Evolutionary conservation across 2,888 invertebrate species (phyloP).

Genomic region (Oasisia sp.): DNA sequence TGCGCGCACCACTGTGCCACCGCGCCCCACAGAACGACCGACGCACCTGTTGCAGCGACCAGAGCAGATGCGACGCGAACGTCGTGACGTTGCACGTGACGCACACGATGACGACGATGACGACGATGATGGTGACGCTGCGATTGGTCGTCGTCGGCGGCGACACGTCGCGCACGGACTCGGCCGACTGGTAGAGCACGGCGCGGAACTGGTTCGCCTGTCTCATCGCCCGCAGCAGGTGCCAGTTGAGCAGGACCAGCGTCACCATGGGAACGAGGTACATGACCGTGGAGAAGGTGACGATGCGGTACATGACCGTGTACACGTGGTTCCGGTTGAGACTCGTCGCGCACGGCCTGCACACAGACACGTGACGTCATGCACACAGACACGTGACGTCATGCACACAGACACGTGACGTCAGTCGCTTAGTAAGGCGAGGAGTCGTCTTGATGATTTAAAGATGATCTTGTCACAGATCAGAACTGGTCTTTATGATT

Average conservation of each 20-base stretch:
- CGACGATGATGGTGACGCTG: slow-evolving; percentile 36
- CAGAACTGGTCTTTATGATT: not conserved
- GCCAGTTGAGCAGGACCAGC: slow-evolving; percentile 29
- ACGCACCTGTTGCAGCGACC: slow-evolving; percentile 32
- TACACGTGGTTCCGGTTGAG: slow-evolving; percentile 25
- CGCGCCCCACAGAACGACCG: not conserved
- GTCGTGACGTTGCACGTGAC: slow-evolving; percentile 40
- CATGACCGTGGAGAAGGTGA: slow-evolving; percentile 29
- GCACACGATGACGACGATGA: slow-evolving; percentile 38
- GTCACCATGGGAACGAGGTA: slow-evolving; percentile 33
- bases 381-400: not conserved
- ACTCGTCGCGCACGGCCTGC: not conserved
- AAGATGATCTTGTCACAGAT: not conserved
- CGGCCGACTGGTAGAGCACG: not conserved
- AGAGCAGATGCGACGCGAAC: slow-evolving; percentile 40
- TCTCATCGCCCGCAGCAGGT: slow-evolving; percentile 30
- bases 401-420: not conserved
- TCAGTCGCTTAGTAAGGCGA: not conserved
- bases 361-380: not conserved
- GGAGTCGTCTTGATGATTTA: not conserved
- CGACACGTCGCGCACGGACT: not conserved
- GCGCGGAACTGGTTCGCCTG: not conserved
- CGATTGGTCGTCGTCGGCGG: slow-evolving; percentile 24
- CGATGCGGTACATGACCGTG: slow-evolving; percentile 31
- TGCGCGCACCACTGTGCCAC: not conserved